Conservation (phyloP, 1,140 invertebrate species). For the Brachionus rotundiformis region DNA sequence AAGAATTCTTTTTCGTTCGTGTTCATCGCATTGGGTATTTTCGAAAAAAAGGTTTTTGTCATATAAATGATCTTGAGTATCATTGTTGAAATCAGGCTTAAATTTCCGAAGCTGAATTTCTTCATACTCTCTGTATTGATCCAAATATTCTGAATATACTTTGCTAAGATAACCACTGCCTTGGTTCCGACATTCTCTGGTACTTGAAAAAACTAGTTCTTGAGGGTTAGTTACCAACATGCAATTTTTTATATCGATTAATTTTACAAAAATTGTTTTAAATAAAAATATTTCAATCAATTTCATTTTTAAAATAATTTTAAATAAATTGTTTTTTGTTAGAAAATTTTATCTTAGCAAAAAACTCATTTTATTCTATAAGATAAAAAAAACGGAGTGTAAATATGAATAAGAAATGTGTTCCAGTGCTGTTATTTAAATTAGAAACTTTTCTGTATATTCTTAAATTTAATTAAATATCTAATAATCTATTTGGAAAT, state of each 20-base stretch:
- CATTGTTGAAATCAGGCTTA: background rate
- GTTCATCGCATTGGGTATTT: constrained; percentile 8
- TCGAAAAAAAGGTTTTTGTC: background rate
- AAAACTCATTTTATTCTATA: background rate
- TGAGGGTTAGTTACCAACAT: background rate
- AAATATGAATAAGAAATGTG: too few species aligned
- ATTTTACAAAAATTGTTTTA: background rate
- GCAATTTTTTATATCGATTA: background rate
- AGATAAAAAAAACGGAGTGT: background rate
- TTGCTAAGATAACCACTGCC: background rate
- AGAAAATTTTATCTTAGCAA: background rate
- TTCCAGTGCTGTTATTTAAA: too few species aligned
- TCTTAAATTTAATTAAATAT: too few species aligned
- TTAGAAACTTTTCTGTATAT: too few species aligned
- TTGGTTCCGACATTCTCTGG: background rate
- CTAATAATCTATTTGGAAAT: too few species aligned
- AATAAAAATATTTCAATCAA: background rate
- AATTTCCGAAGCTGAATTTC: background rate
- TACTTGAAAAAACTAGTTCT: background rate
- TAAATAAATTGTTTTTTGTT: too few species aligned
- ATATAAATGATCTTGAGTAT: background rate
- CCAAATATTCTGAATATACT: constrained; percentile 15
- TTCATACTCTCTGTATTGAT: background rate
- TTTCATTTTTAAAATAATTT: background rate
- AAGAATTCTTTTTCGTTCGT: background rate